Evolutionary conservation across 2,797 vertebrate genomes (phyloP).

Genomic region (Ptychadena robeensis): DNA sequence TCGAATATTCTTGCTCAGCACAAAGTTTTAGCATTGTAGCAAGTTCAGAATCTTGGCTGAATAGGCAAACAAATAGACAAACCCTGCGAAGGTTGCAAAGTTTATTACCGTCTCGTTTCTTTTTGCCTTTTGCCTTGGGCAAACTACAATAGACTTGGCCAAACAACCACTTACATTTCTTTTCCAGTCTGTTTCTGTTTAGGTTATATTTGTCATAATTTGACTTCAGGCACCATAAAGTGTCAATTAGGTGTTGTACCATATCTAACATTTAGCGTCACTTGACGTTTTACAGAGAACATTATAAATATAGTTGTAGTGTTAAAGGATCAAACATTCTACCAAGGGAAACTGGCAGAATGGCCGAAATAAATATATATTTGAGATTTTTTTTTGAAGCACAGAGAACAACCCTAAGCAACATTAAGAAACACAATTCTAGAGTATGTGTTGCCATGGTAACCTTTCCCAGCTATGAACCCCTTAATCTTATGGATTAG

Average conservation of each 20-base stretch:
- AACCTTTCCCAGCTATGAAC: conserved; percentile 50
- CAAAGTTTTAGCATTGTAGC: no score
- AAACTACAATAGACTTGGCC: no score
- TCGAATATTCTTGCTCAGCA: no score
- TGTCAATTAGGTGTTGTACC: not conserved
- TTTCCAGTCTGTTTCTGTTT: no score
- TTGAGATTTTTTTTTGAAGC: conserved; percentile 29
- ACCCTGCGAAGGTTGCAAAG: no score
- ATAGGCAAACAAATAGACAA: no score
- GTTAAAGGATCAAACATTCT: conserved; percentile 28
- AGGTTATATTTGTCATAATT: not conserved
- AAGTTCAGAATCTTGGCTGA: no score
- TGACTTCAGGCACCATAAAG: not conserved
- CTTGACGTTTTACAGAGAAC: not conserved
- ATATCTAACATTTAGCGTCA: not conserved
- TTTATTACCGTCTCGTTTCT: no score
- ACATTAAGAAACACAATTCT: conserved; percentile 49
- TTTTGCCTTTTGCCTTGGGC: no score
- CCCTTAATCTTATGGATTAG: conserved; percentile 62
- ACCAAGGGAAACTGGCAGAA: conserved; percentile 18
- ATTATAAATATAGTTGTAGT: conserved; percentile 1
- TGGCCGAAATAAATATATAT: conserved; percentile 42
- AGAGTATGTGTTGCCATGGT: conserved; percentile 45
- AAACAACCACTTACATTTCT: not conserved
- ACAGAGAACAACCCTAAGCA: conserved; percentile 51